phyloP scores from a whole-genome alignment of 2,888 invertebrate genomes.

The Agriotes lineatus region DNA sequence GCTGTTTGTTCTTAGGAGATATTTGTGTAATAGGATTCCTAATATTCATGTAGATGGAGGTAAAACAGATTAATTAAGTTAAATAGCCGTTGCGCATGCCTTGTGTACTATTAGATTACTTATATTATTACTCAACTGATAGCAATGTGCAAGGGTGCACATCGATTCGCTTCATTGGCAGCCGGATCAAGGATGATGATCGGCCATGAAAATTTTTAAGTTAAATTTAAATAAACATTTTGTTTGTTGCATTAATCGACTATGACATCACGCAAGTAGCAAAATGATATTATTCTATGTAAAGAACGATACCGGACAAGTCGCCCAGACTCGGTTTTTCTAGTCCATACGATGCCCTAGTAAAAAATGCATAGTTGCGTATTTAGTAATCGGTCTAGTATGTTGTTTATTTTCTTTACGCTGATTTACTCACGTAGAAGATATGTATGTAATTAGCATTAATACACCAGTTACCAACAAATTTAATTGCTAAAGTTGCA shows the following conservation, averaged over 20 bases:
- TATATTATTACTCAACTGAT: conserved; percentile 28
- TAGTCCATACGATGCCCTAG: too few species aligned
- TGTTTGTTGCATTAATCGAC: not conserved
- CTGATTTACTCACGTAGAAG: too few species aligned
- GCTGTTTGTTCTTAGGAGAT: too few species aligned
- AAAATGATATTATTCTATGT: not conserved
- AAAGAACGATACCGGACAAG: too few species aligned
- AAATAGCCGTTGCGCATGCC: not conserved
- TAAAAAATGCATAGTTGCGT: too few species aligned
- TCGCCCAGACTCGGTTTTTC: too few species aligned
- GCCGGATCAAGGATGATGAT: conserved; percentile 52
- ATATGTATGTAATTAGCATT: too few species aligned
- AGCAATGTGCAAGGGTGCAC: conserved; percentile 30
- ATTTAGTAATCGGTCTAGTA: too few species aligned
- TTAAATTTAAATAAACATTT: conserved; percentile 12
- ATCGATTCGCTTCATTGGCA: conserved; percentile 39
- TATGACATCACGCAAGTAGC: not conserved
- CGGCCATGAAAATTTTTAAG: conserved; percentile 47
- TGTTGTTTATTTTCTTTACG: too few species aligned
- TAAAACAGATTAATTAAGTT: not conserved
- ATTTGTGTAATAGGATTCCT: not conserved
- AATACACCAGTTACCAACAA: too few species aligned
- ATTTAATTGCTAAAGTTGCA: too few species aligned
- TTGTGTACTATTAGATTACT: conserved; percentile 1
- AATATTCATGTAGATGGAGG: not conserved